Conservation (phyloP, 2,113 vertebrate species). For the Gila orcuttii region DNA sequence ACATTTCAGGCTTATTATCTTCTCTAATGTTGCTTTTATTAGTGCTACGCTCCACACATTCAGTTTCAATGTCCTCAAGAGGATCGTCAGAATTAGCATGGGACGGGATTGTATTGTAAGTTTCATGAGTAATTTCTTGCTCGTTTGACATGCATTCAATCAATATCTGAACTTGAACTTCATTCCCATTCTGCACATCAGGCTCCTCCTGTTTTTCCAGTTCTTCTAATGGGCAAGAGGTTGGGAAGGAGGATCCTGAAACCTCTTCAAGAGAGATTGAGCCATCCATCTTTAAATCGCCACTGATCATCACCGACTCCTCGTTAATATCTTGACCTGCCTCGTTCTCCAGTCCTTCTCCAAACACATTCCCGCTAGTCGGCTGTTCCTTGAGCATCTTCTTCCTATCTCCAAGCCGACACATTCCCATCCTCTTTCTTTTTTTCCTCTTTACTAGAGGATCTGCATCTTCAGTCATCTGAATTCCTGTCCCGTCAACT, state of each 20-base stretch:
- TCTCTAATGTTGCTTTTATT: not conserved
- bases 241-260: not conserved
- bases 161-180: not conserved
- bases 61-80: not conserved
- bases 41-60: not conserved
- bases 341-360: conserved; percentile 15
- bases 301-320: not conserved
- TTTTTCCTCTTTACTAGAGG: conserved; percentile 57
- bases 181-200: not conserved
- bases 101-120: too few relatives aligned
- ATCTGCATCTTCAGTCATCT: not conserved
- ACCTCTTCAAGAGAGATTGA: not conserved
- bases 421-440: conserved; percentile 72
- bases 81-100: not conserved
- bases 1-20: not conserved
- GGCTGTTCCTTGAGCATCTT: conserved; percentile 46
- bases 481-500: not conserved
- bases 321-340: not conserved
- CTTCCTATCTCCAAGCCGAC: conserved; percentile 61
- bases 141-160: not conserved
- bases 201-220: not conserved
- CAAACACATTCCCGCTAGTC: not conserved
- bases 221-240: not conserved
- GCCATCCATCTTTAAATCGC: conserved; percentile 7
- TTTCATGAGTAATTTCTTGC: not conserved